Evolutionary conservation across 2,797 vertebrate species (phyloP).

Genomic region (Paguma larvata): DNA sequence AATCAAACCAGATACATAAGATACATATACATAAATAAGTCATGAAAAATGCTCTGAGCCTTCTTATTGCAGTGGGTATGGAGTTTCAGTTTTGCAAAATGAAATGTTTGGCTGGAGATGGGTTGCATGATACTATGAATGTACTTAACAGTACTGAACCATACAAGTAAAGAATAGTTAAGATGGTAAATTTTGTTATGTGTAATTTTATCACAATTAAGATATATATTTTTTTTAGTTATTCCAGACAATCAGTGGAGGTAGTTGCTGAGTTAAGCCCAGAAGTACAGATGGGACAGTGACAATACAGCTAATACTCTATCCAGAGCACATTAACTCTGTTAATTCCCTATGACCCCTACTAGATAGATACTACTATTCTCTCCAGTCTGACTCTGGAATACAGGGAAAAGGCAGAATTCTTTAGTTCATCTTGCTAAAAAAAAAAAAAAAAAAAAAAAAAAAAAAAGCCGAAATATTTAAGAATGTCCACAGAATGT

Average conservation of each 20-base stretch:
- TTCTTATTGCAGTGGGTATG: background rate
- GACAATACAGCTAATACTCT: background rate
- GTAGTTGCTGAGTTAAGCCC: background rate
- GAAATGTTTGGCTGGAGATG: background rate
- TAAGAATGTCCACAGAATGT: background rate
- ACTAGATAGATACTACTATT: background rate
- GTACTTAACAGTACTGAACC: background rate
- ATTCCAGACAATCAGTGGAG: background rate
- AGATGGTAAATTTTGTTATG: background rate
- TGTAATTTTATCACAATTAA: conserved; percentile 32
- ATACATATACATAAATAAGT: background rate
- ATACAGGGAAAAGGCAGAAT: background rate
- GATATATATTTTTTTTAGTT: background rate
- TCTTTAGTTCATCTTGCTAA: background rate
- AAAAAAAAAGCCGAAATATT: background rate
- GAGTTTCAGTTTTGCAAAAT: background rate
- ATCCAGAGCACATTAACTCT: background rate
- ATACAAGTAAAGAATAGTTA: background rate
- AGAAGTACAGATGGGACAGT: background rate
- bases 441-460: background rate
- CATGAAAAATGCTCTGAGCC: background rate
- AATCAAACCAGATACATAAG: background rate
- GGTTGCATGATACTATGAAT: background rate
- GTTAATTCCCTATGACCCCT: background rate
- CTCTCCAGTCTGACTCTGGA: background rate